Evolutionary conservation across 1,140 invertebrate genomes (phyloP), one percentile per base, ranked within the genome.

Genomic region (Cherax quadricarinatus): DNA sequence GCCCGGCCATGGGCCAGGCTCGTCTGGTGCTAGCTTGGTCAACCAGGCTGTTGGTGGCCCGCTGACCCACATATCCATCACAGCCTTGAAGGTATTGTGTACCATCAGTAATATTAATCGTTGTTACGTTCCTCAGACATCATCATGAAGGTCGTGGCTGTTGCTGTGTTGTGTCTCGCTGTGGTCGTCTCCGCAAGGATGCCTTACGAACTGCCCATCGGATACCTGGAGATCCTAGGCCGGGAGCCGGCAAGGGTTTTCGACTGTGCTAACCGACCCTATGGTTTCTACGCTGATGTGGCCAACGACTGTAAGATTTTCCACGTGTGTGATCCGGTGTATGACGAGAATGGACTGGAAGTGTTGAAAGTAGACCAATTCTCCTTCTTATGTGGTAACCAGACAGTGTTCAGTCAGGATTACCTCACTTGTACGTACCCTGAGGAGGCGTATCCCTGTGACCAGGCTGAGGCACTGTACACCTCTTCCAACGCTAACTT

Each of bases 341-440:
- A 49, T n/a, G 88, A 94, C 88, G 90, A 87, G 66, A 41, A 66
- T 4, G 94, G 94, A 14, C 9, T 30, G n/a, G 9, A n/a, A 0
- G 70, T 75, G 70, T 4, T 75, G 70, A 30, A 6, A 21, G 70
- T 75, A 1, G 82, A 83, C 18, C 97, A 98, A 95, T 97, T 98
- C 7, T 98, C 97, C 4, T 98, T 98, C 94, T 95, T 98, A 4
- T 98, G 98, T 94, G 98, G 98, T 9, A 98, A 98, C 94, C 98
- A 98, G 30, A 98, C 98, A 5, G 97, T 98, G 94, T 98, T 98
- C 95, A 98, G 97, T 94, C 98, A 98, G 96, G 97, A 97, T 73
- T 96, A 96, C 1, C 95, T 98, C 0, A 98, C 97, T 0, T 98
- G 98, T 94, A 98, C 98, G 94, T 93, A 87, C 41, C 94, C 93